These are phyloP conservation scores for Rissa tridactyla DNA, from an alignment of 2,113 vertebrate species.

Conservation along the genomic window DNA sequence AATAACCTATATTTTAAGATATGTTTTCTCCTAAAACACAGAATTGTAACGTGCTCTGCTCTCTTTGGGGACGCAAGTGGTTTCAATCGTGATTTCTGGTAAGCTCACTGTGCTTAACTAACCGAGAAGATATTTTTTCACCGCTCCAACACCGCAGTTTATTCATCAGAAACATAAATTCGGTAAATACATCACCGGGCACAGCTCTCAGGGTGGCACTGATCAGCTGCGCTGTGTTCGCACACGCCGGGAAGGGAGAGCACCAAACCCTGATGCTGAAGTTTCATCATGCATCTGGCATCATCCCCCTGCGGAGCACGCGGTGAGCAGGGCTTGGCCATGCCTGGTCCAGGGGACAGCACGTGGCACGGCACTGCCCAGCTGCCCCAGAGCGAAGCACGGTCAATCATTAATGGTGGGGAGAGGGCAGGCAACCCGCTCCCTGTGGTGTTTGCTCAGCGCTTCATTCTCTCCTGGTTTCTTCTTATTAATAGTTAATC, in stretches of 20 bases:
- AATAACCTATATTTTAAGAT: neutral
- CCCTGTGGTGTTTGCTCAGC: rapidly evolving
- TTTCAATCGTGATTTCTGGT: neutral
- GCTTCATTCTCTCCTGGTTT: neutral
- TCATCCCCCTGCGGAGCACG: rapidly evolving
- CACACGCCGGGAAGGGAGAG: rapidly evolving
- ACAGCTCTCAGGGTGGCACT: neutral
- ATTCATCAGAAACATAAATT: neutral
- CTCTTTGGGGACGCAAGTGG: neutral
- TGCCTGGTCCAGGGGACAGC: neutral
- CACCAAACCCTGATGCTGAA: neutral
- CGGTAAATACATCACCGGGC: neutral
- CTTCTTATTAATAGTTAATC: slow-evolving; percentile 15
- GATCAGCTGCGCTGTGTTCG: rapidly evolving
- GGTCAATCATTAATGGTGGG: neutral
- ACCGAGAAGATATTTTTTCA: neutral
- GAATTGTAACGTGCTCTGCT: rapidly evolving
- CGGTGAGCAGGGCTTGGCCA: rapidly evolving
- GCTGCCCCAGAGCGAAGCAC: rapidly evolving
- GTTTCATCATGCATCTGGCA: neutral
- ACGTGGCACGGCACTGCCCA: rapidly evolving
- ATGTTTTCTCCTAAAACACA: neutral
- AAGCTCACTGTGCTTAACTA: neutral
- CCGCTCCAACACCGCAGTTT: neutral
- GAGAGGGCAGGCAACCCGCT: neutral